Percentiles rank a stretch among this genome's conserved stretches.
These are phyloP conservation scores for Oxyura jamaicensis DNA, from an alignment of 2,113 vertebrate genomes.

Conservation along the genomic window DNA sequence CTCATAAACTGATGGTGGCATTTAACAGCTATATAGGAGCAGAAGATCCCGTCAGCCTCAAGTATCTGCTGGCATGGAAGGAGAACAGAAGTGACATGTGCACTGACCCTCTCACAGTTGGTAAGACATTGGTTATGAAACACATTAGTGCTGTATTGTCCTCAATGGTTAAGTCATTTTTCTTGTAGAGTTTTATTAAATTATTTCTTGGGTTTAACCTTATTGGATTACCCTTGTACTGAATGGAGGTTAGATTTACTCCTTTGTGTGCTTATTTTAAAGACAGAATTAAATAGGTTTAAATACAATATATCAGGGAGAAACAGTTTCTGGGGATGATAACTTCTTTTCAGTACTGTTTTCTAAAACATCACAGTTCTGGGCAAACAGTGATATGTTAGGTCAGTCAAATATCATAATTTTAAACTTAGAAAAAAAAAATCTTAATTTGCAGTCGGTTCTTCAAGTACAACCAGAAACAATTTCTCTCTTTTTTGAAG, in stretches of 20 bases:
- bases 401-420: background rate
- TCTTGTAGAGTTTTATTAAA: slow-evolving; percentile 48
- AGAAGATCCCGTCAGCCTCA: slow-evolving; percentile 63
- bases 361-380: background rate
- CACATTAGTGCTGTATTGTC: slow-evolving; percentile 53
- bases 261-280: background rate
- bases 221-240: background rate
- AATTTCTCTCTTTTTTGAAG: background rate
- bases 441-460: background rate
- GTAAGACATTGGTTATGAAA: slow-evolving; percentile 77
- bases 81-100: slow-evolving; percentile 76
- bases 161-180: slow-evolving; percentile 49
- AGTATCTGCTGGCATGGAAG: slow-evolving; percentile 77
- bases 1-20: slow-evolving; percentile 75
- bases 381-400: background rate
- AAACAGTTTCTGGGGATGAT: background rate
- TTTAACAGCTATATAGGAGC: slow-evolving; percentile 64
- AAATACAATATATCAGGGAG: background rate
- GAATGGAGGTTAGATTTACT: background rate
- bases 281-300: background rate
- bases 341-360: background rate
- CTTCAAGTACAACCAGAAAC: background rate
- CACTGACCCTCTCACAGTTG: slow-evolving; percentile 66
- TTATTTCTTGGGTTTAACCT: slow-evolving; percentile 36
- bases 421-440: background rate